Evolutionary conservation across 2,888 invertebrate species (phyloP), one percentile per base, ranked within the genome.

Genomic region (Chironomus tentans): DNA sequence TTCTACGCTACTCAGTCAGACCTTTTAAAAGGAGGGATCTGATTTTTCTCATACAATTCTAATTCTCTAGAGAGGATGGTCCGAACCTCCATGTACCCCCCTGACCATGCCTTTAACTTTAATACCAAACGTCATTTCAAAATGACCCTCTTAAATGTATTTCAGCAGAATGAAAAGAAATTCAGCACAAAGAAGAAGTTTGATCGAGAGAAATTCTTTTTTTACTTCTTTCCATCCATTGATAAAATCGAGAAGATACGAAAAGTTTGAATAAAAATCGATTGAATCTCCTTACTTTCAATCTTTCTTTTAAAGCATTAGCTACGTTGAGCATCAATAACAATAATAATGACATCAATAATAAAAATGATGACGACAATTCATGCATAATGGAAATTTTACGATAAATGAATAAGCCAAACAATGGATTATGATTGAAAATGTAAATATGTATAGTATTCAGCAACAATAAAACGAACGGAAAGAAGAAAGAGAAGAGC

Each of bases 361-460:
- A 18, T 6, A 56, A 56, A 15, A 50, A n/a, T 15, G 56, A 56
- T 56, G 56, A 56, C 56, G 38, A 56, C 18, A 15, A 15, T 56
- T 18, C n/a, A 18, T 15, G 56, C 7, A 56, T 56, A 56, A 56
- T 56, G 18, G 56, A 56, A 56, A 56, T 65, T 65, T 65, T 65
- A 65, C 21, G 65, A 65, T 22, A 24, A 24, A 65, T 24, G 24
- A 65, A 65, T 24, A 65, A 65, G 21, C 65, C 65, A 65, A 65
- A 65, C 65, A 65, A 65, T 24, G 21, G 65, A 65, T 65, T 65
- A 65, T 65, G 65, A 65, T 65, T 65, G 65, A 65, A 22, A 65
- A 65, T 65, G 65, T 65, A 65, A 65, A 65, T 65, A 65, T 50
- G 4, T 65, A n/a, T n/a, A n/a, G 56, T 56, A 56, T 18, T 18